Base-by-base conservation (phyloP, 2,888 invertebrate species). In the Phengaris alcon region DNA sequence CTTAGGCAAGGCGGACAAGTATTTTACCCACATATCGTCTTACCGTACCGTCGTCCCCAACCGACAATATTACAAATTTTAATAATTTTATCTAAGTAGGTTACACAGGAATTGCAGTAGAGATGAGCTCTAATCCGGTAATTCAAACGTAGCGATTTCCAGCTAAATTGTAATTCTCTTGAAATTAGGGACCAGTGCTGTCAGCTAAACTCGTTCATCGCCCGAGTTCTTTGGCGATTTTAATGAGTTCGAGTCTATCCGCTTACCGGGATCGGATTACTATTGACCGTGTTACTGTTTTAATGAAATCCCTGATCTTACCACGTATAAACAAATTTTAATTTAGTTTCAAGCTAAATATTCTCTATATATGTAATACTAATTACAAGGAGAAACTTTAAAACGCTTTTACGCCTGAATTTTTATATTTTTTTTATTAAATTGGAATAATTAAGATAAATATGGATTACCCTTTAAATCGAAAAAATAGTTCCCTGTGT, bases 231-330 rank as follows among this genome's bases (percentile, higher is more conserved):
- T 83, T 82, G 81, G 82, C 78, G 78, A 84, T 85, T 84, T 85
- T 85, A 86, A 86, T 85, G 85, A 86, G 84, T 85, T 84, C 80
- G 77, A 77, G 81, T 80, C 82, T 82, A 85, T 84, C 85, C 82
- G 82, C 84, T 85, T 84, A 85, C 82, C 75, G 78, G 73, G 80
- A 80, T 78, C 74, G 81, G 84, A 84, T 84, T 85, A 86, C 84
- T 85, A 82, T 84, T 82, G 78, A 78, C 79, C 76, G 79, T 81
- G 82, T 81, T 82, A 79, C 81, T 77, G 81, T 82, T 83, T 82
- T 83, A 84, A 83, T 82, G 81, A 81, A 82, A 82, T 76, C 64
- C 81, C 79, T 59, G 75, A 79, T 72, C 76, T 76, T 77, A 78
- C 78, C 78, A 73, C 74, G 78, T 76, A 76, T 77, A 77, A 77